phyloP scores from a whole-genome alignment of 2,797 vertebrate genomes.

The Rhincodon typus region DNA sequence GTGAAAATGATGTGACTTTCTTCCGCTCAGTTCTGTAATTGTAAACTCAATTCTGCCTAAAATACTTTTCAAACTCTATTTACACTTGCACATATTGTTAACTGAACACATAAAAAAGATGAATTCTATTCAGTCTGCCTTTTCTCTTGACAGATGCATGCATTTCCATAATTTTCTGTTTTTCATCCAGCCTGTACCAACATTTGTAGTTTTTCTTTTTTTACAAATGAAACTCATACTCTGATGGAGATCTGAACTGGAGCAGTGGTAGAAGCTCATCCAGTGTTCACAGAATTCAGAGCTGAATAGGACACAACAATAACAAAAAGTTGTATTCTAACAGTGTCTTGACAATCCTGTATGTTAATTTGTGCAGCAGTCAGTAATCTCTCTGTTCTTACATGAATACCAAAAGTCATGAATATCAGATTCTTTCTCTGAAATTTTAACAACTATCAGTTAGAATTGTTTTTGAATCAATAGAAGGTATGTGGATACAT shows the following conservation, averaged over 20 bases:
- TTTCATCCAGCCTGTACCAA: not conserved
- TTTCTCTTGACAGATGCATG: not conserved
- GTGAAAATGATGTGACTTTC: not conserved
- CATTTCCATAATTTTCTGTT: not conserved
- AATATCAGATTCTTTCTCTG: not conserved
- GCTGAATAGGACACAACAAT: not conserved
- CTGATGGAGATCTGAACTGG: not conserved
- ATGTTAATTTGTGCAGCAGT: not conserved
- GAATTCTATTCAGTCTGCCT: not conserved
- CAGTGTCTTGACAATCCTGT: not conserved
- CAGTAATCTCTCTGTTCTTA: not conserved
- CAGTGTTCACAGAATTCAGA: not conserved
- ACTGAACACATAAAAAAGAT: not conserved
- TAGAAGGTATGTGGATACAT: not conserved
- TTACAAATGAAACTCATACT: not conserved
- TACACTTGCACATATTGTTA: not conserved
- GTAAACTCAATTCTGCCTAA: not conserved
- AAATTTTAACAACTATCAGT: not conserved
- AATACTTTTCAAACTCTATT: not conserved
- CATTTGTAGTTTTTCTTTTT: not conserved
- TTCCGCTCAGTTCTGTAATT: not conserved
- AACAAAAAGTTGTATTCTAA: not conserved
- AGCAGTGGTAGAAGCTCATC: not conserved
- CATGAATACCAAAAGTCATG: not conserved
- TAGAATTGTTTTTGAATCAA: not conserved